Evolutionary conservation across 2,888 invertebrate species (phyloP), one percentile per base, ranked within the genome.

Genomic region (Diarsia rubi): DNA sequence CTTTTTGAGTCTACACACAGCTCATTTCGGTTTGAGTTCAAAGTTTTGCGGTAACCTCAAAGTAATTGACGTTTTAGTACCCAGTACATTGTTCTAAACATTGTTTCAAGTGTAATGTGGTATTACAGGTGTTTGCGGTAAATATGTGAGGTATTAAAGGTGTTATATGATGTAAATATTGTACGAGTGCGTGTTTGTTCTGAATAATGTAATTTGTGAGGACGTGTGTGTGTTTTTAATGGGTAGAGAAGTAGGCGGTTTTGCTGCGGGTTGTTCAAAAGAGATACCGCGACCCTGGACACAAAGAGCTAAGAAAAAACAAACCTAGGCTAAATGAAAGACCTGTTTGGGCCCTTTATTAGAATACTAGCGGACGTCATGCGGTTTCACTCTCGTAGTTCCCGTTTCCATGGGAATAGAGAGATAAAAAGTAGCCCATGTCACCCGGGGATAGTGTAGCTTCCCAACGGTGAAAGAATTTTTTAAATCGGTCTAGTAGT

Each of bases 111-210:
- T 65, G 14, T 49, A 66, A 45, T 31, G 65, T 12, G 47, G 44
- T 44, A 57, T 59, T 31, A 81, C 14, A 66, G 24, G 65, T 66
- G 60, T 62, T 72, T 57, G 77, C 9, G 71, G 71, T 42, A 65
- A 62, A 81, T 71, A 57, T 69, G 19, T 74, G 27, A 44, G n/a
- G 31, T 54, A 44, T 75, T 59, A 54, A 31, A 70, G 44, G 80
- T 71, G 47, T 49, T 70, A 44, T 54, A 67, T 59, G 47, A 59
- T n/a, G 68, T 62, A 65, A 74, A 76, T 65, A 68, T 54, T 79
- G 44, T 78, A 47, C 19, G 47, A 64, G 54, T 21, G 37, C 37
- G 12, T 44, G 65, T 47, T 60, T 42, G 78, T 78, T 54, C 54
- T 16, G 37, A 62, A 71, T 72, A 52, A 52, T 49, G 71, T 60